Base-by-base conservation (phyloP, 2,888 invertebrate genomes). In the Drosophila antonietae region DNA sequence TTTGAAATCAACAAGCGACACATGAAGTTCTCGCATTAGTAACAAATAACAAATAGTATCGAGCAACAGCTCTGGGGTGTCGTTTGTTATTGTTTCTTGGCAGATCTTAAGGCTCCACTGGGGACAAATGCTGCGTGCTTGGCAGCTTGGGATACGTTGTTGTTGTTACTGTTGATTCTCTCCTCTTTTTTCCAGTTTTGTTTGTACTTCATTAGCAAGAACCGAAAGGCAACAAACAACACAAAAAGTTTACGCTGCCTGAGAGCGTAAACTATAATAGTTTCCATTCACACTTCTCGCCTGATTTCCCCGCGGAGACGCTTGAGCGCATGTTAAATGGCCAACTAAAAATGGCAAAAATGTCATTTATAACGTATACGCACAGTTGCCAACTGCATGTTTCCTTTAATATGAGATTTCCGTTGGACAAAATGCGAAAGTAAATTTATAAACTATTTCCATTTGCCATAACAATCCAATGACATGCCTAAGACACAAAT, bases 61-160 rank as follows among this genome's bases (percentile, higher is more conserved):
- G 53, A 39, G 39, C 53, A n/a, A 5, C 53, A 23, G 33, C 88
- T 63, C 83, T 47, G 23, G 88, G 83, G 90, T 79, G 83, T 79
- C 79, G 73, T 83, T 83, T 83, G 88, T 89, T 89, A 79, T 79
- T 78, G 90, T 76, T 75, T 75, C 76, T 66, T 62, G 88, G 83
- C 86, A 81, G 85, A 88, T 89, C 83, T 78, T 69, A 70, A 53
- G 65, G 68, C 63, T 57, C 64, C 73, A 43, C 31, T 61, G 65
- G 82, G 56, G 44, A 31, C 39, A 43, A 33, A 46, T 51, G 63
- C 49, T 59, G 39, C 39, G 41, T 65, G 69, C 64, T 57, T 52
- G 37, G 39, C 63, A 77, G 59, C 72, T 20, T 73, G 62, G 23
- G 57, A 35, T 35, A 44, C 23, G 51, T 61, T 64, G 65, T 52